Conservation (phyloP, 2,113 vertebrate genomes). For the Chaenogobius annularis region DNA sequence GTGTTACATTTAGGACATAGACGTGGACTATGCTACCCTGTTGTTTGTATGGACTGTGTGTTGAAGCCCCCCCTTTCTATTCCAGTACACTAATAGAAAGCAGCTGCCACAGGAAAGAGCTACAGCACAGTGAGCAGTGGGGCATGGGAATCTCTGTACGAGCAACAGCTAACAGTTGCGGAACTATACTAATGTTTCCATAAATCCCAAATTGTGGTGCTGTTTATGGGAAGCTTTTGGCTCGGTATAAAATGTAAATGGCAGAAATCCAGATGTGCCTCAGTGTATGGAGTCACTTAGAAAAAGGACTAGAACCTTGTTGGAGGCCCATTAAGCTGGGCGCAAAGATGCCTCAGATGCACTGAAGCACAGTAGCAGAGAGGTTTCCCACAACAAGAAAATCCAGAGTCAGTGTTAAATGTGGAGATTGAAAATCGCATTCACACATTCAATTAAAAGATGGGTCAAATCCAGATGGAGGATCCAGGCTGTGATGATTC, state of each 20-base stretch:
- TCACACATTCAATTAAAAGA: background rate
- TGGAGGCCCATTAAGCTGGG: background rate
- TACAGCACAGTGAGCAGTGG: background rate
- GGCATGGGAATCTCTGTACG: background rate
- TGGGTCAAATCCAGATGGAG: too few relatives aligned
- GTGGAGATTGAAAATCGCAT: background rate
- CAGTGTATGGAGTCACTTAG: background rate
- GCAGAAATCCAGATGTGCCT: background rate
- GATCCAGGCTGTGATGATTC: background rate
- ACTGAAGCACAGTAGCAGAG: background rate
- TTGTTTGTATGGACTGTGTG: conserved; percentile 4
- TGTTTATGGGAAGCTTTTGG: conserved; percentile 7
- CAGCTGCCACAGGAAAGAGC: conserved; percentile 4
- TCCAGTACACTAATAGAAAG: conserved; percentile 5
- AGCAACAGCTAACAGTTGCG: conserved; percentile 1
- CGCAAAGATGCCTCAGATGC: background rate
- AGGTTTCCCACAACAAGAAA: background rate
- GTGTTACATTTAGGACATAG: conserved; percentile 5
- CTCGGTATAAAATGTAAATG: background rate
- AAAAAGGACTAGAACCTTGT: background rate
- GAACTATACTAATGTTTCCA: conserved; percentile 5
- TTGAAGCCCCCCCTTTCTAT: background rate
- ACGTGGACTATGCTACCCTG: background rate
- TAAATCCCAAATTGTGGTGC: background rate
- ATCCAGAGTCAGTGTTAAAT: background rate